These are phyloP conservation scores for Micromys minutus DNA, from an alignment of 2,113 vertebrate genomes.

Conservation along the genomic window DNA sequence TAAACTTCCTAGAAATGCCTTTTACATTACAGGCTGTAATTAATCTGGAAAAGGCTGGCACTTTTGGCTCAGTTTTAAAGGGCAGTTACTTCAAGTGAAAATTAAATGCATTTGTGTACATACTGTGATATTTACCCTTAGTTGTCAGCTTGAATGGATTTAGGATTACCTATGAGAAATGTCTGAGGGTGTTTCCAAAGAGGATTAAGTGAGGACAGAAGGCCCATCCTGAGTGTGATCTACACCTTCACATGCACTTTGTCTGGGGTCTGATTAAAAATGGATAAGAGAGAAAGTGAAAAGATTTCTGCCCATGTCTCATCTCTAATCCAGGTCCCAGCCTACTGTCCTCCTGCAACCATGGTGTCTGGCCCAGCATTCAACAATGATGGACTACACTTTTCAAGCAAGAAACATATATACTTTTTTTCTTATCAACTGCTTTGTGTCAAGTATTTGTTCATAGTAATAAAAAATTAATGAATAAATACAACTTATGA, in stretches of 20 bases:
- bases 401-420: background rate
- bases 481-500: background rate
- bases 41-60: background rate
- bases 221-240: too few species aligned
- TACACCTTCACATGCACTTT: background rate
- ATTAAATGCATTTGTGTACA: background rate
- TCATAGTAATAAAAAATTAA: background rate
- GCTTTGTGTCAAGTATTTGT: background rate
- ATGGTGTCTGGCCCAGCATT: rapidly evolving
- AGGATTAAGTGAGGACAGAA: background rate
- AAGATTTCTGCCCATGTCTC: background rate
- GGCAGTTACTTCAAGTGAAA: background rate
- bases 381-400: background rate
- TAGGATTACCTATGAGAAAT: too few species aligned
- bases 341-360: background rate
- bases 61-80: background rate
- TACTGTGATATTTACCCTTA: background rate
- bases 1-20: background rate
- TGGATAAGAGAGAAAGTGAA: too few species aligned
- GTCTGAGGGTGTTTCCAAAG: background rate
- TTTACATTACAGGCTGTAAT: background rate
- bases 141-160: background rate
- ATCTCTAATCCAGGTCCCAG: background rate
- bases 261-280: background rate
- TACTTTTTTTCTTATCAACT: background rate